Conservation (phyloP, 2,113 vertebrate species). For the Verasper variegatus region DNA sequence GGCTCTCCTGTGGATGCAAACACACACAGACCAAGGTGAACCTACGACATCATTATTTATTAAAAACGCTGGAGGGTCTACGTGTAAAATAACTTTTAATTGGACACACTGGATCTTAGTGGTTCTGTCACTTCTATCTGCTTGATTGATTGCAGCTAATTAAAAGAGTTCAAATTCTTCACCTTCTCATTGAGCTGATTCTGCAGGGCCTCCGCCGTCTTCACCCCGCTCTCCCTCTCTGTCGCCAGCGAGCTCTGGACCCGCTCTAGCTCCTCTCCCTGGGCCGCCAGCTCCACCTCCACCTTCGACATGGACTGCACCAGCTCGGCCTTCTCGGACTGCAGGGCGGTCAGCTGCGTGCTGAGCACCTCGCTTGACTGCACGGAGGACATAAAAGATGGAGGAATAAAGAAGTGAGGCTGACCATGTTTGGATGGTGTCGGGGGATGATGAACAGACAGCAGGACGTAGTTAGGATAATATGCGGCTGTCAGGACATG, state of each 20-base stretch:
- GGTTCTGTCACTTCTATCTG: no score
- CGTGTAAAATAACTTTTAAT: neutral
- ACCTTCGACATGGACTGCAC: constrained; percentile 67
- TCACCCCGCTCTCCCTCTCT: constrained; percentile 81
- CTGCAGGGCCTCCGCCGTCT: constrained; percentile 81
- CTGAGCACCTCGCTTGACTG: constrained; percentile 81
- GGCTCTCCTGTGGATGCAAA: constrained; percentile 82
- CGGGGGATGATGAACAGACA: neutral
- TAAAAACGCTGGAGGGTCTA: neutral
- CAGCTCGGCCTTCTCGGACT: constrained; percentile 83
- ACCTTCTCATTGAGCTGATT: constrained; percentile 88
- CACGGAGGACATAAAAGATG: constrained; percentile 1
- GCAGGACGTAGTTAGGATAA: constrained; percentile 19
- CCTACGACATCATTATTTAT: neutral
- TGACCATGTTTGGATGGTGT: neutral
- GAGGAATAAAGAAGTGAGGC: neutral
- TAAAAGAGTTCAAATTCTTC: neutral
- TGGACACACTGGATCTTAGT: no score
- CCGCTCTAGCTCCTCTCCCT: constrained; percentile 81
- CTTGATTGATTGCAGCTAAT: no score
- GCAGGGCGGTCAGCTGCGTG: constrained; percentile 73
- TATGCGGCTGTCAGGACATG: constrained; percentile 8
- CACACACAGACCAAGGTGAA: neutral
- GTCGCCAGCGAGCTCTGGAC: constrained; percentile 76
- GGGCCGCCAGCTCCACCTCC: constrained; percentile 73